Percentiles rank a stretch among this genome's conserved stretches.
Conservation (phyloP, 2,888 invertebrate species). For the Margaritifera margaritifera region DNA sequence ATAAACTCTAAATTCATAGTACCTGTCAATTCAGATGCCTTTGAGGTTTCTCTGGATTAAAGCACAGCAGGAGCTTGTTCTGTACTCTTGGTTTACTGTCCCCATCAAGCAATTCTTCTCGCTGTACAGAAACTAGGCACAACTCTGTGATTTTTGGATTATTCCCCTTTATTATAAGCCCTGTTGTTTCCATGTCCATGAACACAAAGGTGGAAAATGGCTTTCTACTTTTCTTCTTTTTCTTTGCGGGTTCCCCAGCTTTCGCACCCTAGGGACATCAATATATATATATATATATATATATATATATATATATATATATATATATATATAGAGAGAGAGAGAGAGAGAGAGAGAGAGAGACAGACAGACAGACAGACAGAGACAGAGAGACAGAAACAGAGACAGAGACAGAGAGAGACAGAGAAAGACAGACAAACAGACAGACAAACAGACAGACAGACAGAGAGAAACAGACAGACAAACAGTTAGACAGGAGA, state of each 20-base stretch:
- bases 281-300: too few species aligned
- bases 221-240: not conserved
- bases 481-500: too few species aligned
- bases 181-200: constrained; percentile 68
- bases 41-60: constrained; percentile 78
- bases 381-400: too few species aligned
- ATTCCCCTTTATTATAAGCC: constrained; percentile 43
- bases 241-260: not conserved
- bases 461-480: too few species aligned
- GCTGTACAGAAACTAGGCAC: constrained; percentile 58
- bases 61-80: constrained; percentile 82
- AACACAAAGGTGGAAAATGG: constrained; percentile 49
- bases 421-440: too few species aligned
- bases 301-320: too few species aligned
- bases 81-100: constrained; percentile 75
- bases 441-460: too few species aligned
- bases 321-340: too few species aligned
- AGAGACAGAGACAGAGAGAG: too few species aligned
- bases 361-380: too few species aligned
- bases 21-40: constrained; percentile 65
- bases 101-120: constrained; percentile 44
- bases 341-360: too few species aligned
- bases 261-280: not conserved
- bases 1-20: too few species aligned
- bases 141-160: constrained; percentile 65